A percentile compares a stretch with the other conserved stretches of the same genome.
Conservation (phyloP, 2,888 invertebrate species). For the Entomobrya multifasciata region DNA sequence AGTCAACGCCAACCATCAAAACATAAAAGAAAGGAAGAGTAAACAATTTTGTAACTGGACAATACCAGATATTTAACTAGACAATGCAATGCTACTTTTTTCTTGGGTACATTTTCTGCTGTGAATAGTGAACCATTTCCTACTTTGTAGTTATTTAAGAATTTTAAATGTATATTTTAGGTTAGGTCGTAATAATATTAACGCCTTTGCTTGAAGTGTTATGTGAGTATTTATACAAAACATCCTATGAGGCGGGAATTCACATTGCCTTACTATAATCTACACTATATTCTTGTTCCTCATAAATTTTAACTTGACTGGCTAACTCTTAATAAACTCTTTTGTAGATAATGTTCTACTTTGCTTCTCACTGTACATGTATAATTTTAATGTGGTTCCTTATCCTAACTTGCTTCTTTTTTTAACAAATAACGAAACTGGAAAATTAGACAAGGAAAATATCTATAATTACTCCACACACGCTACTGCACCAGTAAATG, state of each 20-base stretch:
- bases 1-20: too few species aligned
- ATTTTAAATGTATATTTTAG: background rate
- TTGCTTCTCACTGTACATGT: background rate
- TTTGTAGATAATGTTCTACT: background rate
- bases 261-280: too few species aligned
- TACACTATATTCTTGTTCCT: background rate
- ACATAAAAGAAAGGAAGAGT: background rate
- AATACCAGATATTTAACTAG: background rate
- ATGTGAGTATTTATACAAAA: background rate
- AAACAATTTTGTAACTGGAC: background rate
- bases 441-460: background rate
- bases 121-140: conserved; percentile 8
- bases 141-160: conserved; percentile 18
- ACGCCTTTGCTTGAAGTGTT: background rate
- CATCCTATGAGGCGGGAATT: too few species aligned
- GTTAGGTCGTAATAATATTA: background rate
- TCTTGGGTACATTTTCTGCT: too few species aligned
- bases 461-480: conserved; percentile 10
- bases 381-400: conserved; percentile 20
- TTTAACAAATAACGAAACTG: conserved; percentile 22
- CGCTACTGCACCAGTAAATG: background rate
- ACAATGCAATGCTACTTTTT: background rate
- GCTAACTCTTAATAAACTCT: background rate
- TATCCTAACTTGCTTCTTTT: background rate
- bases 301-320: background rate